Percentiles rank a stretch among this genome's conserved stretches.
phyloP scores from a whole-genome alignment of 2,888 invertebrate species.

The Melieria omissa region DNA sequence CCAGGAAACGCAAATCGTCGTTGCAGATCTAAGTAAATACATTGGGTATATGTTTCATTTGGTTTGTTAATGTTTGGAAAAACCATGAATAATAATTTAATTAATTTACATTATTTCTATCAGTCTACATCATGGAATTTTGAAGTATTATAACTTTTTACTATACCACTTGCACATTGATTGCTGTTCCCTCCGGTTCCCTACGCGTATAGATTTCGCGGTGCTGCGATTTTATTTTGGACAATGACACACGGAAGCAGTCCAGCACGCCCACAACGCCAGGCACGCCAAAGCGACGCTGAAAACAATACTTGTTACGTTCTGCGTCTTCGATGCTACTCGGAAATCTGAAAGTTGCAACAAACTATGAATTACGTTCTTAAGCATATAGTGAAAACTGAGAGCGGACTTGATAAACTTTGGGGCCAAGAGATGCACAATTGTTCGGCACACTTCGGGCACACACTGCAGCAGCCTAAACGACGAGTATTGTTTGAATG shows the following conservation, averaged over 20 bases:
- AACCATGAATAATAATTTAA: neutral
- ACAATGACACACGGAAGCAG: constrained; percentile 35
- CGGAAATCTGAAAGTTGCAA: constrained; percentile 32
- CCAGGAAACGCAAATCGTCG: constrained; percentile 37
- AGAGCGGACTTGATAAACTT: constrained; percentile 28
- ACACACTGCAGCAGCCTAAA: constrained; percentile 15
- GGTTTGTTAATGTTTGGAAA: neutral
- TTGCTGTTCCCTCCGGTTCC: constrained; percentile 1
- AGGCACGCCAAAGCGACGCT: constrained; percentile 30
- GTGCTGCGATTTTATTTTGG: neutral
- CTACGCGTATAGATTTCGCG: constrained; percentile 14
- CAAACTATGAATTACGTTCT: too few species aligned
- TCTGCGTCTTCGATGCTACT: constrained; percentile 13
- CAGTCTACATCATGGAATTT: too few species aligned
- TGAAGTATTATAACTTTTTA: neutral
- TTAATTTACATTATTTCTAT: too few species aligned
- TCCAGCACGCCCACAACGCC: constrained; percentile 41
- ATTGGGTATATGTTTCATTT: neutral
- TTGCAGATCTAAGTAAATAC: constrained; percentile 39
- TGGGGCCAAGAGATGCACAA: constrained; percentile 38
- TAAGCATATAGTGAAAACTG: neutral
- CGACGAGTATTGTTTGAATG: neutral
- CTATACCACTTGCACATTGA: constrained; percentile 41
- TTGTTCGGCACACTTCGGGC: constrained; percentile 24
- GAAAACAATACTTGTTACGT: constrained; percentile 26